Evolutionary conservation across 2,888 invertebrate species (phyloP).

Genomic region (Actias luna): DNA sequence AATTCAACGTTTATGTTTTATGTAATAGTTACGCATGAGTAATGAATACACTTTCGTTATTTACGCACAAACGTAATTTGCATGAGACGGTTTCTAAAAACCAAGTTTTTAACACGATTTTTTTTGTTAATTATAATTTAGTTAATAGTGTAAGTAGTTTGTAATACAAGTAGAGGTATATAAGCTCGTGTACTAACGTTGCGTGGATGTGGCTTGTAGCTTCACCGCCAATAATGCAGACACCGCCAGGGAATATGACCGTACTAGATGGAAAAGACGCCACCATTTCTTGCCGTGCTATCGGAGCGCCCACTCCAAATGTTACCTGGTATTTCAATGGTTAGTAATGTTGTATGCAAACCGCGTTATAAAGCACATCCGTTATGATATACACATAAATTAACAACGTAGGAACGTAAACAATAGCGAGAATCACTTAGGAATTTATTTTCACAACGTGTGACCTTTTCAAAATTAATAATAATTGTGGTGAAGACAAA

Average conservation of each 20-base stretch:
- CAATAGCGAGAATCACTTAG: not conserved
- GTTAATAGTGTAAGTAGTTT: not conserved
- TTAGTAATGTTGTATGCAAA: constrained; percentile 66
- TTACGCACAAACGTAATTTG: constrained; percentile 2
- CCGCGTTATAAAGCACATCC: constrained; percentile 2
- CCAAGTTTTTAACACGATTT: constrained; percentile 7
- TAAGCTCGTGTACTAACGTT: constrained; percentile 45
- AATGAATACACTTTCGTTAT: constrained; percentile 6
- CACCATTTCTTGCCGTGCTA: constrained; percentile 91
- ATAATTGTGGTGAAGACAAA: not conserved
- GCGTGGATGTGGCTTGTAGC: constrained; percentile 85
- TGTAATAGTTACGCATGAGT: constrained; percentile 9
- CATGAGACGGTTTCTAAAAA: not conserved
- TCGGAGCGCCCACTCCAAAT: constrained; percentile 95
- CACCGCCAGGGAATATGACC: constrained; percentile 91
- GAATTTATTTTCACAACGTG: not conserved
- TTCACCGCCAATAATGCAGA: constrained; percentile 93
- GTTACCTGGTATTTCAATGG: constrained; percentile 96
- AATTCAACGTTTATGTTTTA: not conserved
- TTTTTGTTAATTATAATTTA: constrained; percentile 3
- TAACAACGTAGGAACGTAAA: constrained; percentile 5
- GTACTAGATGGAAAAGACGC: constrained; percentile 97
- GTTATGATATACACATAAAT: constrained; percentile 2
- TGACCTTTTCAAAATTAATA: not conserved
- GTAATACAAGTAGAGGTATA: not conserved